Evolutionary conservation across 1,140 invertebrate genomes (phyloP).

Genomic region (Apis dorsata): DNA sequence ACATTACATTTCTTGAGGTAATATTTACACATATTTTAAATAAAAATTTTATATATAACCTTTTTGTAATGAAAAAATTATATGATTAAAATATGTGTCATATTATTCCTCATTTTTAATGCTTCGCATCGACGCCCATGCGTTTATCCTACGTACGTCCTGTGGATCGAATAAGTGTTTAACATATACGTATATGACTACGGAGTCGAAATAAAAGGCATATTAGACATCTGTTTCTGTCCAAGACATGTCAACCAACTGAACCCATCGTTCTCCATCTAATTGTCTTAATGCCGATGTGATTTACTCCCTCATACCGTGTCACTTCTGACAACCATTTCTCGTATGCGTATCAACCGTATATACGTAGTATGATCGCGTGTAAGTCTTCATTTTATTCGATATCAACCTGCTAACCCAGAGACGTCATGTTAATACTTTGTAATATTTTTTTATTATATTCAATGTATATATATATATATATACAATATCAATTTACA

Average conservation of each 20-base stretch:
- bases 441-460: not conserved
- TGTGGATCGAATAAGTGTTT: constrained; percentile 30
- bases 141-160: constrained; percentile 42
- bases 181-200: constrained; percentile 13
- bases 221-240: constrained; percentile 38
- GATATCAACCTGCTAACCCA: constrained; percentile 52
- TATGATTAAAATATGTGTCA: constrained; percentile 9
- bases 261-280: constrained; percentile 54
- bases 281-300: constrained; percentile 68
- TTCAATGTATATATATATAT: not conserved
- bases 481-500: not conserved
- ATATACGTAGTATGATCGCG: constrained; percentile 26
- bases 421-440: constrained; percentile 29
- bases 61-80: not conserved
- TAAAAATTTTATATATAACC: not conserved
- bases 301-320: constrained; percentile 61
- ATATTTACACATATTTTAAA: constrained; percentile 14
- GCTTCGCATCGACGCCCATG: constrained; percentile 33
- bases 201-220: constrained; percentile 29
- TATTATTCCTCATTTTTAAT: constrained; percentile 30
- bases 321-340: constrained; percentile 48
- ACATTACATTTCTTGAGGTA: too few relatives aligned
- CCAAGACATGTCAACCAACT: constrained; percentile 60
- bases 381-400: constrained; percentile 53
- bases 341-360: constrained; percentile 25